phyloP scores from a whole-genome alignment of 1,140 invertebrate species.

The Ostrea edulis region DNA sequence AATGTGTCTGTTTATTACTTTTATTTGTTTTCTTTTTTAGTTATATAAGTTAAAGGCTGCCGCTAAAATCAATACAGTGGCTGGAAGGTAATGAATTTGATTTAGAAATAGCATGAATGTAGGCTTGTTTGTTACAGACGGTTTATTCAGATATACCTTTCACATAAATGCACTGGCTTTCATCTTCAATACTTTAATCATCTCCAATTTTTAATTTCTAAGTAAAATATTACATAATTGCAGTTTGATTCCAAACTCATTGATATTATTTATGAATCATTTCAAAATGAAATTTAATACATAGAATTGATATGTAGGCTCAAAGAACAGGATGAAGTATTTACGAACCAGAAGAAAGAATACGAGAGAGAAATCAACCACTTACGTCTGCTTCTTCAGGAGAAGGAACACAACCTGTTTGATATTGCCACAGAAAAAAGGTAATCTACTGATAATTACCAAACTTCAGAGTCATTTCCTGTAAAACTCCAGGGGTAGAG shows the following conservation, averaged over 20 bases:
- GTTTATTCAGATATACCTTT: neutral
- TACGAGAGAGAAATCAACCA: constrained; percentile 77
- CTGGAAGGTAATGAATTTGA: constrained; percentile 65
- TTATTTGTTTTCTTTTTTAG: constrained; percentile 57
- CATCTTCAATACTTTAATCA: neutral
- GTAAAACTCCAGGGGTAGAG: no score
- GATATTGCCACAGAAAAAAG: constrained; percentile 68
- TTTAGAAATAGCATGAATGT: neutral
- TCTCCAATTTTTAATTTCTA: neutral
- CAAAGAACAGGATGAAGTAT: constrained; percentile 75
- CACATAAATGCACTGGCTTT: neutral
- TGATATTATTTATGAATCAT: no score
- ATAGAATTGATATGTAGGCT: constrained; percentile 61
- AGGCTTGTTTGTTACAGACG: neutral
- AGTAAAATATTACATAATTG: neutral
- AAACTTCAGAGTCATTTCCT: neutral
- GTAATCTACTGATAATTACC: constrained; percentile 57
- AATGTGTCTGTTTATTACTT: no score
- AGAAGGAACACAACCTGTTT: constrained; percentile 73
- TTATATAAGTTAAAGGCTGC: constrained; percentile 73
- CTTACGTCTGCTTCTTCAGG: constrained; percentile 70
- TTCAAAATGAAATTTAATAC: neutral
- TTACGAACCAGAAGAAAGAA: constrained; percentile 71
- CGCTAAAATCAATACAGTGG: constrained; percentile 71
- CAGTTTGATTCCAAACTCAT: no score